These are phyloP conservation scores for Lithophane leautieri DNA, from an alignment of 2,888 invertebrate species.

Conservation along the genomic window DNA sequence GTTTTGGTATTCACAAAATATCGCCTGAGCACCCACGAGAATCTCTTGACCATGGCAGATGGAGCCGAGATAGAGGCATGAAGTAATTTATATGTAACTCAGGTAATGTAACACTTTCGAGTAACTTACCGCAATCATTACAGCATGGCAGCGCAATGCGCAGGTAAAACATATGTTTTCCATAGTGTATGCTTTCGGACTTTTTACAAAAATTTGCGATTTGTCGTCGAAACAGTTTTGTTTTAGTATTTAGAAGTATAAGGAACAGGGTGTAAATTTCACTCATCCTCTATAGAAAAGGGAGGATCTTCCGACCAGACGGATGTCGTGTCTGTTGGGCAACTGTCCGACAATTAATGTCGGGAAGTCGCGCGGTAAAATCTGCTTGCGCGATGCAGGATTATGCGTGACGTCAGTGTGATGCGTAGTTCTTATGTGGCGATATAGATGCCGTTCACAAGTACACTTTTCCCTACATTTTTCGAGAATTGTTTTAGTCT, in stretches of 20 bases:
- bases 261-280: no score
- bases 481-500: conserved; percentile 8
- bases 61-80: conserved; percentile 53
- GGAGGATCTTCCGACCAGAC: no score
- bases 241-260: no score
- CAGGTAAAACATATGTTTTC: neutral
- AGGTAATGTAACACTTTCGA: conserved; percentile 53
- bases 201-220: neutral
- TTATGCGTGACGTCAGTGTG: no score
- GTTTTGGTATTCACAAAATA: conserved; percentile 25
- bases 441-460: no score
- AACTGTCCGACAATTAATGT: no score
- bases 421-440: no score
- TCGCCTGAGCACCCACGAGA: conserved; percentile 10
- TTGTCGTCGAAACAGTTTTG: neutral
- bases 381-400: no score
- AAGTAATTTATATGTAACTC: conserved; percentile 47
- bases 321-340: no score
- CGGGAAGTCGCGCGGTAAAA: no score
- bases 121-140: conserved; percentile 35
- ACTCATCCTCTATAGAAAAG: no score
- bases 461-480: neutral
- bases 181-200: neutral
- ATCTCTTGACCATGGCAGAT: conserved; percentile 41
- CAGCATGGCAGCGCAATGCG: conserved; percentile 22